These are phyloP conservation scores for Allolobophora icterica DNA, from an alignment of 2,888 invertebrate genomes.

Conservation along the genomic window DNA sequence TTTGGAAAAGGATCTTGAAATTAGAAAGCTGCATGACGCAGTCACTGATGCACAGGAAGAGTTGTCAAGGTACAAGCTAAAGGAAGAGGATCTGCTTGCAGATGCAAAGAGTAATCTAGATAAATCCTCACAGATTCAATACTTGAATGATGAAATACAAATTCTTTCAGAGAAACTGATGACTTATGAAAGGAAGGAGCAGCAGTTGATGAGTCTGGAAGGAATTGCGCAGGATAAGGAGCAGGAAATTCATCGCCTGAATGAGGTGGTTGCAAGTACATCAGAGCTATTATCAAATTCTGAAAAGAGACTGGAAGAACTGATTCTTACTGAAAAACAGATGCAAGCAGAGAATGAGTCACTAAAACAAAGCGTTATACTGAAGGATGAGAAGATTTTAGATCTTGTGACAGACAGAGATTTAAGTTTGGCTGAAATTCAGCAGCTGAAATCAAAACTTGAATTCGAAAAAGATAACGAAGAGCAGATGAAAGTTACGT, in stretches of 20 bases:
- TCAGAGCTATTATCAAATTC: background rate
- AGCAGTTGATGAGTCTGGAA: background rate
- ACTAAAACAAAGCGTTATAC: background rate
- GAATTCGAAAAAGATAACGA: background rate
- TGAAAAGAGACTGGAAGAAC: background rate
- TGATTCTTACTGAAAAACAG: background rate
- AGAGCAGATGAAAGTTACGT: background rate
- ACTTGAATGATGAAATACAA: constrained; percentile 13
- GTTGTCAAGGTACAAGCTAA: constrained; percentile 7
- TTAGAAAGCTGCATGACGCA: background rate
- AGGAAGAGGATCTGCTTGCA: constrained; percentile 26
- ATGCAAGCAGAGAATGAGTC: background rate
- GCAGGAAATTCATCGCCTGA: background rate
- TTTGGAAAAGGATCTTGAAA: constrained; percentile 1
- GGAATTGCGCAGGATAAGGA: background rate
- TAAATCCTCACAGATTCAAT: constrained; percentile 15
- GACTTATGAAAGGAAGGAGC: constrained; percentile 13
- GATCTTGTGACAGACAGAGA: constrained; percentile 13
- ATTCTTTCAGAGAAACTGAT: constrained; percentile 11
- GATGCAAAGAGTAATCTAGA: constrained; percentile 14
- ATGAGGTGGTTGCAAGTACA: background rate
- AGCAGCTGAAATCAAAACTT: constrained; percentile 21
- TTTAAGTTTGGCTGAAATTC: constrained; percentile 25
- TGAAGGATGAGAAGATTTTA: background rate
- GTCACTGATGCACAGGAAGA: background rate